Percentiles rank a stretch among this genome's conserved stretches.
Evolutionary conservation across 1,140 invertebrate species (phyloP).

Genomic region (Philopotamus ludificatus): DNA sequence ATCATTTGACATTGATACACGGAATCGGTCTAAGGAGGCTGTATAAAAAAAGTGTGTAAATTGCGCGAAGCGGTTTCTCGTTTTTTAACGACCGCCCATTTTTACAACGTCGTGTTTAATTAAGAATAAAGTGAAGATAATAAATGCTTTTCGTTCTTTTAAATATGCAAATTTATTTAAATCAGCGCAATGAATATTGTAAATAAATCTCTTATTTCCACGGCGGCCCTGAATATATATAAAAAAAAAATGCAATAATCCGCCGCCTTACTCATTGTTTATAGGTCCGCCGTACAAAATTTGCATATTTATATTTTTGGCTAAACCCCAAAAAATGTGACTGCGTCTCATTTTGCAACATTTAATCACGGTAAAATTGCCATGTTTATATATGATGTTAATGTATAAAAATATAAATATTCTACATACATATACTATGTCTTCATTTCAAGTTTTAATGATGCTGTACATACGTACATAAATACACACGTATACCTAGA

Average conservation of each 20-base stretch:
- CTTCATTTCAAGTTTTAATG: no score
- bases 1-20: neutral
- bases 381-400: no score
- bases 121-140: constrained; percentile 20
- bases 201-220: constrained; percentile 28
- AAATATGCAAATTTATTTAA: constrained; percentile 29
- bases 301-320: constrained; percentile 20
- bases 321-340: no score
- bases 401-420: no score
- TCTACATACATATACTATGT: no score
- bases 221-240: neutral
- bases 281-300: constrained; percentile 13
- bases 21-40: neutral
- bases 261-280: constrained; percentile 20
- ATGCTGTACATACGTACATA: no score
- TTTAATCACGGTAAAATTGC: no score
- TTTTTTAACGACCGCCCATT: neutral
- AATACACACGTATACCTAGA: no score
- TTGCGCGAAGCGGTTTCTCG: neutral
- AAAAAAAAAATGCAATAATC: constrained; percentile 22
- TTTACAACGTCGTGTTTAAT: constrained; percentile 13
- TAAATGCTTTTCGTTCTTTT: constrained; percentile 23
- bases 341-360: no score
- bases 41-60: neutral
- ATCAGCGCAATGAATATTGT: constrained; percentile 28